phyloP scores from a whole-genome alignment of 2,888 invertebrate species.

The Melanotus villosus region DNA sequence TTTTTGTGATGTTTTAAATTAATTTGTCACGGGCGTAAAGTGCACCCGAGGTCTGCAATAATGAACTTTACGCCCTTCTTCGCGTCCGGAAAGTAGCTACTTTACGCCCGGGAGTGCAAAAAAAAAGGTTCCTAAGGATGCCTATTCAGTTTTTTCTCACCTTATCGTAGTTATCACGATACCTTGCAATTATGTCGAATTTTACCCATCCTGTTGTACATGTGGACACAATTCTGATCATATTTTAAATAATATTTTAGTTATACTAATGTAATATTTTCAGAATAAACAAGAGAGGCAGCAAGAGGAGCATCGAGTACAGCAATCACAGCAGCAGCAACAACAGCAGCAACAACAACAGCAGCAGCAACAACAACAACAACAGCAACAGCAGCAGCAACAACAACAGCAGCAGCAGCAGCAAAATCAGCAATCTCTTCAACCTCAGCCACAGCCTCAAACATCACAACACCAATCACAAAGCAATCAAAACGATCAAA shows the following conservation, averaged over 20 bases:
- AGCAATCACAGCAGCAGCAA: slow-evolving; percentile 49
- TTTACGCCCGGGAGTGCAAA: too few species aligned
- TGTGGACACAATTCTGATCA: neutral
- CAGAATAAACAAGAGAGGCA: slow-evolving; percentile 57
- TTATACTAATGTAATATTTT: neutral
- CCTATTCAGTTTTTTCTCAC: too few species aligned
- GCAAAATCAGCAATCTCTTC: slow-evolving; percentile 49
- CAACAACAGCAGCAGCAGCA: slow-evolving; percentile 51
- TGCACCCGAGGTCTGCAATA: too few species aligned
- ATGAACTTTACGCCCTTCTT: too few species aligned
- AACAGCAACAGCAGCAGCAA: slow-evolving; percentile 51
- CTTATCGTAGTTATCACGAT: too few species aligned
- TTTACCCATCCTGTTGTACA: too few species aligned
- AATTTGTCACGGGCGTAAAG: too few species aligned
- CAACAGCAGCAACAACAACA: slow-evolving; percentile 53
- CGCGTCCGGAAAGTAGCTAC: too few species aligned
- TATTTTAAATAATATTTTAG: neutral
- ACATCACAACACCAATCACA: slow-evolving; percentile 53
- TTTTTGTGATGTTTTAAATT: too few species aligned
- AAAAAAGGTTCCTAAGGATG: too few species aligned
- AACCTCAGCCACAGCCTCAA: slow-evolving; percentile 51
- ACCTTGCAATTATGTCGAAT: too few species aligned
- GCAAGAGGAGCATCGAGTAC: slow-evolving; percentile 53
- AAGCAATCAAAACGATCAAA: slow-evolving; percentile 64
- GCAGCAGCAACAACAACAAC: slow-evolving; percentile 55